Evolutionary conservation across 23 tunicate species (phyloP).

Genomic region (Halocynthia aurantium): DNA sequence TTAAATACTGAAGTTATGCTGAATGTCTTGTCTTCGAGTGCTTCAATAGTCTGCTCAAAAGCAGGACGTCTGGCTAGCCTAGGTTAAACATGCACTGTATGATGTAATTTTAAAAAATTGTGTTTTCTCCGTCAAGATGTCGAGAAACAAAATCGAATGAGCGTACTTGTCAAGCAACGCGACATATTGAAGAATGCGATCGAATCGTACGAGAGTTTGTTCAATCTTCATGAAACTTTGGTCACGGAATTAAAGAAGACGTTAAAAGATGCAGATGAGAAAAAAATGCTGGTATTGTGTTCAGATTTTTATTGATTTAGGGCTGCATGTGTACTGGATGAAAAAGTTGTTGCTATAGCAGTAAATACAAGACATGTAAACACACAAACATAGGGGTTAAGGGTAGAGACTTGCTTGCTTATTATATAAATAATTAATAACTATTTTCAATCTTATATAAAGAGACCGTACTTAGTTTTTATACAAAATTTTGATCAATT

Average conservation of each 20-base stretch:
- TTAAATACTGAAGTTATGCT: too few relatives aligned
- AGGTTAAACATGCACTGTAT: too few relatives aligned
- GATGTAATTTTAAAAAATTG: background rate
- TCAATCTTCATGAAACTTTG: conserved; percentile 41
- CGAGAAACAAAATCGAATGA: conserved; percentile 76
- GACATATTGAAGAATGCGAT: conserved; percentile 52
- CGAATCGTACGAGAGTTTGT: conserved; percentile 52
- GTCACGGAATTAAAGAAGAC: conserved; percentile 47
- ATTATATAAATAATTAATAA: too few relatives aligned
- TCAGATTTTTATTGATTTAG: too few relatives aligned
- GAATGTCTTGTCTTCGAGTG: too few relatives aligned
- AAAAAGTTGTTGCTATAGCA: too few relatives aligned
- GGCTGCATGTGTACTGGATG: background rate
- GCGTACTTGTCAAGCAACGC: conserved; percentile 46
- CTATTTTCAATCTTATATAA: too few relatives aligned
- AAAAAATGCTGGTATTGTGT: conserved; percentile 35
- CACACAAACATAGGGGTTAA: too few relatives aligned
- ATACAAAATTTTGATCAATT: background rate
- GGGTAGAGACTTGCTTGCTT: too few relatives aligned
- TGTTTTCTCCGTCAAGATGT: conserved; percentile 35
- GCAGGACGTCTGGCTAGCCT: too few relatives aligned
- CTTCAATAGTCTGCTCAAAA: too few relatives aligned
- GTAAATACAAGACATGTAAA: too few relatives aligned
- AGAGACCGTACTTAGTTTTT: background rate
- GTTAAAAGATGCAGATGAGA: conserved; percentile 30